Evolutionary conservation across 2,888 invertebrate species (phyloP).

Genomic region (Rotaria macrura): DNA sequence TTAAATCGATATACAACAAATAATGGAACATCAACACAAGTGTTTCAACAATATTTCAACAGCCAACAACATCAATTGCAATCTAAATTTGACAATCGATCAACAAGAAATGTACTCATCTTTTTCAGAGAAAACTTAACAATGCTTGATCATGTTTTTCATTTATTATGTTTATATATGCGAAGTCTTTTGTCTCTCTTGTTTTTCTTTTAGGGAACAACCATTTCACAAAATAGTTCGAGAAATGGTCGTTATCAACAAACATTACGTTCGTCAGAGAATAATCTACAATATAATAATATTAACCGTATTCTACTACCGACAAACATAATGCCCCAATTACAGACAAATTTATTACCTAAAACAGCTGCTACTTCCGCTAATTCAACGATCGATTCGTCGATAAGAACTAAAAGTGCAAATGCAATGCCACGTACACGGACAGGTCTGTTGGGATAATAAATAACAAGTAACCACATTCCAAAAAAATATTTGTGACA

Average conservation of each 20-base stretch:
- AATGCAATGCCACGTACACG: background rate
- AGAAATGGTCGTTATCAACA: conserved; percentile 1
- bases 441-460: background rate
- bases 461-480: background rate
- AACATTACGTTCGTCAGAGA: background rate
- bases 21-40: background rate
- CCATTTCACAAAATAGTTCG: background rate
- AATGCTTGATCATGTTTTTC: background rate
- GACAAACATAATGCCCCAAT: background rate
- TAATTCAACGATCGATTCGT: background rate
- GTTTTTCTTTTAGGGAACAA: background rate
- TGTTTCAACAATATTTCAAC: background rate
- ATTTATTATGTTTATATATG: no score
- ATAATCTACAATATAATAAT: background rate
- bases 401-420: conserved; percentile 6
- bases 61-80: background rate
- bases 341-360: background rate
- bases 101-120: background rate
- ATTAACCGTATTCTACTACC: background rate
- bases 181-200: no score
- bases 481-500: background rate
- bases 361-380: background rate
- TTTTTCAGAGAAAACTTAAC: background rate
- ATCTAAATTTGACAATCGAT: background rate
- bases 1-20: background rate